Evolutionary conservation across 2,888 invertebrate genomes (phyloP).

Genomic region (Drosophila meridiana): DNA sequence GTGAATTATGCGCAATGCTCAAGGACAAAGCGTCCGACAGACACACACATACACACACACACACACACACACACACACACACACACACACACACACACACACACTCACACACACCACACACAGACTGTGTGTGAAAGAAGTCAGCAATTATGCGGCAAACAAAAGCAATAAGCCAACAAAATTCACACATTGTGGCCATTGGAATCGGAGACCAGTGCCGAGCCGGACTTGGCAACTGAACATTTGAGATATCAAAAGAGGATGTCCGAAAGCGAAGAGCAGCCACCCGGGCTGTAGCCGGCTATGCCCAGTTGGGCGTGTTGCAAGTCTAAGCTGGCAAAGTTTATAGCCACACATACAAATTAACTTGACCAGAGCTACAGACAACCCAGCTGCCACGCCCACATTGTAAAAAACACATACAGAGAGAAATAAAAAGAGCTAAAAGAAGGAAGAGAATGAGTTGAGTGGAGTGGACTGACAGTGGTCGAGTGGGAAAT

Average conservation of each 20-base stretch:
- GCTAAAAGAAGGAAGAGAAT: not conserved
- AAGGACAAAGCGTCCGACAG: conserved; percentile 64
- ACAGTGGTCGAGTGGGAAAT: conserved; percentile 40
- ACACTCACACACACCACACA: conserved; percentile 24
- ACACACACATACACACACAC: conserved; percentile 8
- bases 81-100: too few relatives aligned
- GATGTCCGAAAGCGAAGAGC: conserved; percentile 40
- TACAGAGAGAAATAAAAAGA: not conserved
- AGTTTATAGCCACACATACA: conserved; percentile 79
- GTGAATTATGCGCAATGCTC: conserved; percentile 73
- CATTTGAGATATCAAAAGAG: conserved; percentile 71
- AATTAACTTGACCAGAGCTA: conserved; percentile 76
- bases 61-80: too few relatives aligned
- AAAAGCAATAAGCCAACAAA: conserved; percentile 80
- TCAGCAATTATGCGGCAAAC: conserved; percentile 80
- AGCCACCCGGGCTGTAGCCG: not conserved
- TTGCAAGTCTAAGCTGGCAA: conserved; percentile 76
- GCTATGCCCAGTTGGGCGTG: conserved; percentile 71
- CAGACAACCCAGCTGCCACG: conserved; percentile 62
- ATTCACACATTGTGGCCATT: conserved; percentile 76
- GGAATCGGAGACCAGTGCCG: conserved; percentile 29
- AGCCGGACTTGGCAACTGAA: conserved; percentile 59
- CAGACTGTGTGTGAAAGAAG: conserved; percentile 73
- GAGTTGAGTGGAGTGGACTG: not conserved
- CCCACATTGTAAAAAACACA: conserved; percentile 71